Conservation (phyloP, 2,888 invertebrate species). For the Entomobrya proxima region DNA sequence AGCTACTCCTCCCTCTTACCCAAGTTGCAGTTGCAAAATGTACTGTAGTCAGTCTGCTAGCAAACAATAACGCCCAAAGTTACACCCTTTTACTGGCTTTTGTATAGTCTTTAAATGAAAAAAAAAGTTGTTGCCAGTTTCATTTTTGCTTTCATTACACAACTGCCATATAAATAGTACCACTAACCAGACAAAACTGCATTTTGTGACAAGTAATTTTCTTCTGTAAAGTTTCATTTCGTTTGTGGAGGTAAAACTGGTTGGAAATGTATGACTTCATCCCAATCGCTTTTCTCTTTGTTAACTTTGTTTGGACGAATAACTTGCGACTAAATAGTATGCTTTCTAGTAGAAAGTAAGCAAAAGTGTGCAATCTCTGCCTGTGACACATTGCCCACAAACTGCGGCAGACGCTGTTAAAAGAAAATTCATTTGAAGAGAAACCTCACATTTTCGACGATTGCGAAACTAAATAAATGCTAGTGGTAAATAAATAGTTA, state of each 20-base stretch:
- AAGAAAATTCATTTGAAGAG: slow-evolving; percentile 18
- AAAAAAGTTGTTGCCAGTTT: slow-evolving; percentile 34
- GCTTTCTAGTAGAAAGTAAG: neutral
- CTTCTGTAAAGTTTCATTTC: slow-evolving; percentile 10
- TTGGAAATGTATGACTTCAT: neutral
- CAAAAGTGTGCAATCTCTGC: neutral
- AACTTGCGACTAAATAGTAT: neutral
- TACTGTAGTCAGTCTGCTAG: neutral
- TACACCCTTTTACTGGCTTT: neutral
- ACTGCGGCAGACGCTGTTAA: neutral
- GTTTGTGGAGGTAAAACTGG: neutral
- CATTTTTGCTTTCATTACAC: slow-evolving; percentile 39
- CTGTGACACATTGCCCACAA: neutral
- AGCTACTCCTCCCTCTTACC: neutral
- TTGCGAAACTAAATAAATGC: too few relatives aligned
- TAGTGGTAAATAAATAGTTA: too few relatives aligned
- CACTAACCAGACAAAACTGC: slow-evolving; percentile 48
- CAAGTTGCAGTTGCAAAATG: neutral
- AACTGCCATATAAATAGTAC: slow-evolving; percentile 25
- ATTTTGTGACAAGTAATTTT: slow-evolving; percentile 51
- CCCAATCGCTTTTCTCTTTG: too few relatives aligned
- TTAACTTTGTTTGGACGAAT: too few relatives aligned
- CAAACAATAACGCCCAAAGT: neutral
- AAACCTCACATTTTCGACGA: neutral
- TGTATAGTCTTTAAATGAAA: neutral